These are phyloP conservation scores for Ormia ochracea DNA, from an alignment of 2,888 invertebrate genomes.

Conservation along the genomic window DNA sequence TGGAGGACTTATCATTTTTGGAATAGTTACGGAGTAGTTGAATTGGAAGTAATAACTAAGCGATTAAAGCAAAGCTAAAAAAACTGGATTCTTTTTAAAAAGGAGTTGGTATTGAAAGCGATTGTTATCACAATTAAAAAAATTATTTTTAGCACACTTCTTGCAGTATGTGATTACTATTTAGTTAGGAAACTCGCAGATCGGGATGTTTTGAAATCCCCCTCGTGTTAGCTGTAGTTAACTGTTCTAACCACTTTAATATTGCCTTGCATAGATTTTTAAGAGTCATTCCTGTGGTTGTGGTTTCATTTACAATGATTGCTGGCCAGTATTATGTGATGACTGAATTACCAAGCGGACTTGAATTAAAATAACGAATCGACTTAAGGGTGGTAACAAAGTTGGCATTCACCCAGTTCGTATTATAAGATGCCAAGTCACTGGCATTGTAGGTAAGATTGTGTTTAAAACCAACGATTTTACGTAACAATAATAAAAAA, in stretches of 20 bases:
- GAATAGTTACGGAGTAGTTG: no score
- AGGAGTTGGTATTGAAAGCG: no score
- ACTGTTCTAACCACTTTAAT: background rate
- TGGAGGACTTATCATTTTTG: no score
- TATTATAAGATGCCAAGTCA: constrained; percentile 51
- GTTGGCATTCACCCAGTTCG: constrained; percentile 41
- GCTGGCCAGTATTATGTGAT: constrained; percentile 46
- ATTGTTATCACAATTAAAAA: no score
- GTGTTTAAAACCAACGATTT: constrained; percentile 52
- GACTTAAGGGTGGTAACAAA: constrained; percentile 56
- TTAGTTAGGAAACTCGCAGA: no score
- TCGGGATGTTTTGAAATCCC: no score
- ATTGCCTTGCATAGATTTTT: constrained; percentile 26
- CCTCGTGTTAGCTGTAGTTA: no score
- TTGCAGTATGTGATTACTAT: no score
- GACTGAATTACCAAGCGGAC: constrained; percentile 35
- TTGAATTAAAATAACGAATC: constrained; percentile 53
- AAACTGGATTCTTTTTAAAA: no score
- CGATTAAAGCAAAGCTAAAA: no score
- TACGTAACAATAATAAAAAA: constrained; percentile 69
- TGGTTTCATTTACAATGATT: background rate
- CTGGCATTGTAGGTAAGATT: constrained; percentile 36
- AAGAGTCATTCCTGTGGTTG: constrained; percentile 36
- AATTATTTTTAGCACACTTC: no score
- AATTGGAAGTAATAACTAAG: no score